Evolutionary conservation across 2,113 vertebrate species (phyloP), one percentile per base, ranked within the genome.

Genomic region (Macroglossus sobrinus): DNA sequence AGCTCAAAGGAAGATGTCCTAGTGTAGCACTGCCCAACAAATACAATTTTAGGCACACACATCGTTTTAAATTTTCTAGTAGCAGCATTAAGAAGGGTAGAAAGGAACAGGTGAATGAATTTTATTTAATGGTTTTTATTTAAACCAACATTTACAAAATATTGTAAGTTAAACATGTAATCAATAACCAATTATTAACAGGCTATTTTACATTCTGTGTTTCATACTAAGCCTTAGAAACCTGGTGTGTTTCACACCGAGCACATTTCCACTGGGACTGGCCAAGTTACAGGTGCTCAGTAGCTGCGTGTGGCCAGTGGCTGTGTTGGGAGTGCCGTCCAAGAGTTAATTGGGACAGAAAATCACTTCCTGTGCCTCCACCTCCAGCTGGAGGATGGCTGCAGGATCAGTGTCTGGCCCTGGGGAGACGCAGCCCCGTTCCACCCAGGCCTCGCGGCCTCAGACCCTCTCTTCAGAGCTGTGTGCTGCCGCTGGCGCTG

Each of bases 21-120:
- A 5, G 12, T 22, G 68, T 21, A 21, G 18, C 2, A 0, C 2
- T 14, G n/a, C 22, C 18, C 35, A 28, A 14, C 57, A 50, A 90
- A 47, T 9, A 15, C 0, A 12, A 33, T 1, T 21, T 0, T 22
- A 63, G 16, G 71, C 53, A 40, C 13, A 38, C 0, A 2, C 1
- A 0, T 9, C 3, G 21, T 19, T 50, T 24, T 7, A 38, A 30
- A 7, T 40, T 35, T 33, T 33, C 43, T 21, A 6, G 24, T 14
- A 22, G 18, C 61, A n/a, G 30, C 13, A 8, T 1, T 6, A 40
- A 33, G 81, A 68, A 57, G 21, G 47, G n/a, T 15, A n/a, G 33
- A 94, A 33, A 33, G 50, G 57, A 64, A 53, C 21, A 28, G 50
- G 71, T 38, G 63, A 93, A 47, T 45, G n/a, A 66, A 45, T 55